Evolutionary conservation across 2,797 vertebrate genomes (phyloP).

Genomic region (Pipistrellus pipistrellus): DNA sequence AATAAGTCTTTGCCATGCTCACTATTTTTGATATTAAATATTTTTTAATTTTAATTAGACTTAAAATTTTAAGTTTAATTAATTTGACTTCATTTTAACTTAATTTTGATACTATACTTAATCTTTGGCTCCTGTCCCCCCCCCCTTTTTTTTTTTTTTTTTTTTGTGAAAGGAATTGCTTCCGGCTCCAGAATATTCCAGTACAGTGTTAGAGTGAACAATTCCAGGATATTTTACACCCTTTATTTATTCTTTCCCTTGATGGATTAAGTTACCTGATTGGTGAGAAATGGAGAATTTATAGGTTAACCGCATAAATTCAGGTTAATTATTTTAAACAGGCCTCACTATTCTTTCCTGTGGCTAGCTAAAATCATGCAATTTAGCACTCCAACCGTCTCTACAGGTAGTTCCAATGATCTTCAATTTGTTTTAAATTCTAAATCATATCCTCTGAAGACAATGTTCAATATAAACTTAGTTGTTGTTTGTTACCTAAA

Average conservation of each 20-base stretch:
- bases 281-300: neutral
- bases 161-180: neutral
- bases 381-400: neutral
- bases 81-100: conserved; percentile 30
- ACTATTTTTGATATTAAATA: neutral
- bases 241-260: neutral
- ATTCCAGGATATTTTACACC: neutral
- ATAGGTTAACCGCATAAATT: neutral
- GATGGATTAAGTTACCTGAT: neutral
- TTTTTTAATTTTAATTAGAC: neutral
- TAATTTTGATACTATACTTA: neutral
- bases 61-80: neutral
- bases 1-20: neutral
- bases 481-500: neutral
- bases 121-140: neutral
- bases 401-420: neutral
- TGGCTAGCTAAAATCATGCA: neutral
- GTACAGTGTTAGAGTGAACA: neutral
- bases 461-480: neutral
- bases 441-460: neutral
- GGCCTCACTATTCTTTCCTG: neutral
- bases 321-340: neutral
- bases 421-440: neutral
- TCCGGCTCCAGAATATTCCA: neutral
- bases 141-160: neutral